Evolutionary conservation across 2,113 vertebrate species (phyloP).

Genomic region (Semnornis frantzii): DNA sequence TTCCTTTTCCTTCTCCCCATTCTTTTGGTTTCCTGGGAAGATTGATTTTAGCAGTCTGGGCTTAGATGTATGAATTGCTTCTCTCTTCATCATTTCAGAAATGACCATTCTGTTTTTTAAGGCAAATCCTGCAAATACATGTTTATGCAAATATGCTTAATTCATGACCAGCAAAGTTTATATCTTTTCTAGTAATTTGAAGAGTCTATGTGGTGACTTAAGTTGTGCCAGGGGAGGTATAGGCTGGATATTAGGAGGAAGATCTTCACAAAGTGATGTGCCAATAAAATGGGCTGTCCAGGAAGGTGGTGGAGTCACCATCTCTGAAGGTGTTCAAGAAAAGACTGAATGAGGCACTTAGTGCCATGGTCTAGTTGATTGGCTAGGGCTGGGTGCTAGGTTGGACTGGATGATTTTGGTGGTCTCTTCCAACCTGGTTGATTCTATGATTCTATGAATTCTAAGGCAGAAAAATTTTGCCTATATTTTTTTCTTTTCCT

Average conservation of each 20-base stretch:
- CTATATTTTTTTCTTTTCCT: background rate
- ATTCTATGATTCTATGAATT: background rate
- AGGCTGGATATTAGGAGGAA: no score
- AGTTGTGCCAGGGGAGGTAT: no score
- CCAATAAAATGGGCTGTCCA: no score
- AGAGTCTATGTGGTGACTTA: background rate
- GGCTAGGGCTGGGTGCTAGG: no score
- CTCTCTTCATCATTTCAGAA: background rate
- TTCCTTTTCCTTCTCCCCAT: background rate
- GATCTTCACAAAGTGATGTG: no score
- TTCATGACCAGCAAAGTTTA: background rate
- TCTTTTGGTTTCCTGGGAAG: background rate
- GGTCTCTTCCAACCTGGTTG: no score
- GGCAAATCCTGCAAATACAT: background rate
- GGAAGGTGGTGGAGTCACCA: no score
- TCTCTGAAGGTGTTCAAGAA: no score
- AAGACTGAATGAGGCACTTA: no score
- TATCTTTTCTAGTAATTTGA: background rate
- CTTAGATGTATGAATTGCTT: background rate
- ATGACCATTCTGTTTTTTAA: background rate
- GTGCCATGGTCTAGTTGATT: no score
- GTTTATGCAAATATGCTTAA: background rate
- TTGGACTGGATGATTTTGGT: no score
- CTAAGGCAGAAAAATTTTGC: background rate
- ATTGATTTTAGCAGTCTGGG: background rate